These are phyloP conservation scores for Thryonomys swinderianus DNA, from an alignment of 2,113 vertebrate genomes.

Conservation along the genomic window DNA sequence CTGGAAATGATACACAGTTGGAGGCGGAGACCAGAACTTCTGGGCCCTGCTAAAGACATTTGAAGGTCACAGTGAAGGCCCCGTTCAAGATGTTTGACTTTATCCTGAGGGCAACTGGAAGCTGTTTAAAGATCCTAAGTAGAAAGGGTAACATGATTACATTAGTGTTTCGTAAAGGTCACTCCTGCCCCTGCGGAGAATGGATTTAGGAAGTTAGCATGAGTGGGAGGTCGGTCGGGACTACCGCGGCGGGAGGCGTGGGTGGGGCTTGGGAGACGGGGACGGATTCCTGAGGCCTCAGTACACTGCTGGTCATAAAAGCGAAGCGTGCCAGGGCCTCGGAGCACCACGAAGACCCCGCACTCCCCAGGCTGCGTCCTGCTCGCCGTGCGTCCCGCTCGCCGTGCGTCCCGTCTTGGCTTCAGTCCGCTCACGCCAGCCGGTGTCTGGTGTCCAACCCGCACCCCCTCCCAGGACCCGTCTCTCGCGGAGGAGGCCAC, in stretches of 20 bases:
- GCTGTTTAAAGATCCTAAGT: conserved; percentile 72
- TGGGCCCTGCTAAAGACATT: conserved; percentile 23
- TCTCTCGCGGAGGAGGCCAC: no score
- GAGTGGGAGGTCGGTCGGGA: background rate
- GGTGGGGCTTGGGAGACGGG: background rate
- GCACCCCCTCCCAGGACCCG: background rate
- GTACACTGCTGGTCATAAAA: conserved; percentile 10
- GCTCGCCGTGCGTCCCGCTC: no score
- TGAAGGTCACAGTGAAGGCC: conserved; percentile 61
- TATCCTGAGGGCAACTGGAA: conserved; percentile 69
- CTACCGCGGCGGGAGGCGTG: background rate
- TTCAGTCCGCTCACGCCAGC: background rate
- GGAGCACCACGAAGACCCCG: background rate
- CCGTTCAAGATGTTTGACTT: conserved; percentile 68
- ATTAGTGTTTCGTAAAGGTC: conserved; percentile 70
- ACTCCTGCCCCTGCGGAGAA: conserved; percentile 33
- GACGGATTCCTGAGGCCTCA: background rate
- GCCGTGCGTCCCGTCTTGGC: background rate
- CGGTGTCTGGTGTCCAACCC: no score
- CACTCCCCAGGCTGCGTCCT: background rate
- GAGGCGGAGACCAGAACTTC: background rate
- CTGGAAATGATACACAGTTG: background rate
- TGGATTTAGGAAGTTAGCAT: conserved; percentile 35
- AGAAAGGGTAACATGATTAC: conserved; percentile 70
- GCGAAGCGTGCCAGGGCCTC: background rate